Base-by-base conservation (phyloP, 2,113 vertebrate species). In the Zingel zingel region DNA sequence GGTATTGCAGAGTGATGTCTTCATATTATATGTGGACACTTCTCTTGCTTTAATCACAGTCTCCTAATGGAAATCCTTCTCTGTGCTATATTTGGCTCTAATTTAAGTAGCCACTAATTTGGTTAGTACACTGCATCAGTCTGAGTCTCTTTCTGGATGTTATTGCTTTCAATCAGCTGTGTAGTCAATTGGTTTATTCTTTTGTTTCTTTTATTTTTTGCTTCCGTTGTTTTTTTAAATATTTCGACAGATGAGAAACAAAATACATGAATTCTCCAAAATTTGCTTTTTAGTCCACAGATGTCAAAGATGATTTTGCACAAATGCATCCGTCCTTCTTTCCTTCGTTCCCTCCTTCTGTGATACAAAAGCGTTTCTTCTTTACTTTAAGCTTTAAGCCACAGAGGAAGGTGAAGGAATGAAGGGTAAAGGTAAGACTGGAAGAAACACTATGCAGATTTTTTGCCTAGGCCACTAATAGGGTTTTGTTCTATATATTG, bases 101-200 rank as follows among this genome's bases (percentile, higher is more conserved):
- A 30, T 81, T 73, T 39, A 81, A 68, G 61, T 10, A 45, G n/a
- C 71, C 83, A 43, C 72, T 79, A 39, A 82, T 86, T 83, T 71
- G 50, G 33, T 30, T 14, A 27, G 33, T 23, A 18, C 70, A 74
- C 72, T 45, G 36, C 74, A 63, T 81, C 57, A 81, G 56, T 68
- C 74, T 1, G 56, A 65, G 65, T 76, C 65, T 73, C 63, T 67
- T 76, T 70, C 63, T 71, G 4, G 39, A 54, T 69, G 56, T 88
- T 89, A 89, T 92, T 89, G 88, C 90, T 90, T 88, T 89, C 79
- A 88, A 56, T 87, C 85, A 88, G 66, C 67, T 67, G 8, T 39
- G 25, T 74, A 57, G 36, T 82, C 69, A 76, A 59, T 75, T 76
- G 4, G 16, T 81, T 73, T 2, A 18, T 62, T 39, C 9, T 72